Evolutionary conservation across 1,140 invertebrate genomes (phyloP), one percentile per base, ranked within the genome.

Genomic region (Charaxes varanes): DNA sequence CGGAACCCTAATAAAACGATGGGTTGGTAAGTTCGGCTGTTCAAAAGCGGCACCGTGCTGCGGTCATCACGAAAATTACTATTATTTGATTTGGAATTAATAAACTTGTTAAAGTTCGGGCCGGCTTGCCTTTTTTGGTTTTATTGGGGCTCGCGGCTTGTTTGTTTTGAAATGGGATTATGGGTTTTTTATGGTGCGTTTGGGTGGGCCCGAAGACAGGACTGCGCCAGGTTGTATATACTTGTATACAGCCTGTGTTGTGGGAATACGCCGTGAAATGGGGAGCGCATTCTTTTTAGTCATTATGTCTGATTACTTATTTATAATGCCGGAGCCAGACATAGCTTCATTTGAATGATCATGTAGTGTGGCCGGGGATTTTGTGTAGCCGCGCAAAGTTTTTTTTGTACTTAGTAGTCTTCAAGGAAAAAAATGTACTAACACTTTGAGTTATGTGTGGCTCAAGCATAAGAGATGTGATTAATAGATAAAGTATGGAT

Each of bases 31-130:
- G 63, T 53, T 62, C 76, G 69, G 73, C 64, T 56, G 62, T 64
- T 71, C 69, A 78, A 82, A 78, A 76, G 67, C 64, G 35, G 69
- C 68, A 71, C 49, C 48, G 57, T 70, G 53, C 59, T 57, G n/a
- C n/a, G n/a, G 61, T 71, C 72, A 79, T 78, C 76, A 58, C 58
- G 65, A 72, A 76, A 78, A 83, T 77, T 70, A 77, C 67, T 70
- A 80, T 78, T 77, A 80, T 83, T 79, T 72, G 66, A 70, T 79
- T 77, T 66, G 59, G 63, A 71, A 80, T 78, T 80, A 80, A 79
- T 83, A 80, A 77, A 79, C 76, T 80, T 79, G 74, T 83, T 83
- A 80, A 67, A 68, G 64, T 77, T 77, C 73, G 56, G 71, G 62
- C 62, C 63, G 57, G 65, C 59, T 51, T 45, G 52, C 19, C 40